phyloP scores from a whole-genome alignment of 1,140 invertebrate genomes.

The Camponotus pennsylvanicus region DNA sequence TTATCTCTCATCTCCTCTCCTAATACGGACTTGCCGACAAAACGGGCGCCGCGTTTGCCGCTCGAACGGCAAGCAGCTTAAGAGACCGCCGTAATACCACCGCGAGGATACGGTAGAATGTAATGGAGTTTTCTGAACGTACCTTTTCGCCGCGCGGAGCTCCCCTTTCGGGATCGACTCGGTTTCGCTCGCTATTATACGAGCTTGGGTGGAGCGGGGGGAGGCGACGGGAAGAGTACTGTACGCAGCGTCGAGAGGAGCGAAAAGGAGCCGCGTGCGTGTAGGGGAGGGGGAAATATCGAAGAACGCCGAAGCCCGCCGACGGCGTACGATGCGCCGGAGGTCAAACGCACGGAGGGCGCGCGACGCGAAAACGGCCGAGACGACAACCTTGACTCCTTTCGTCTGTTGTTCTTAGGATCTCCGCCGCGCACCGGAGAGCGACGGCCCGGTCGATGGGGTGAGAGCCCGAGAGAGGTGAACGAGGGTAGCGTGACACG shows the following conservation, averaged over 20 bases:
- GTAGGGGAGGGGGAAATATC: conserved; percentile 7
- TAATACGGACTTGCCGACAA: background rate
- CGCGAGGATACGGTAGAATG: background rate
- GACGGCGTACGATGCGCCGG: conserved; percentile 41
- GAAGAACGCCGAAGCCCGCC: conserved; percentile 38
- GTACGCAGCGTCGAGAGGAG: background rate
- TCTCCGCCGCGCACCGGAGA: conserved; percentile 30
- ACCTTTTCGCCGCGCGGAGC: background rate
- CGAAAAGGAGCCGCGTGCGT: background rate
- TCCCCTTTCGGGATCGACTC: conserved; percentile 49
- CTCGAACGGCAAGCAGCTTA: conserved; percentile 6
- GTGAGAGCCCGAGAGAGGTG: conserved; percentile 32
- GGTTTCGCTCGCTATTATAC: conserved; percentile 41
- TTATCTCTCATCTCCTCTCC: background rate
- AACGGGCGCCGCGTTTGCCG: background rate
- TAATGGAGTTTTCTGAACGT: conserved; percentile 31
- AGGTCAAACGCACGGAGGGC: conserved; percentile 61
- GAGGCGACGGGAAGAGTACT: background rate
- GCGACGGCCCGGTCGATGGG: conserved; percentile 17
- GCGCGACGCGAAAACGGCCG: conserved; percentile 58
- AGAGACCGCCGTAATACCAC: background rate
- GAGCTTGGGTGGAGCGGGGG: conserved; percentile 16
- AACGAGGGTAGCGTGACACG: conserved; percentile 49
- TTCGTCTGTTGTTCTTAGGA: conserved; percentile 72
- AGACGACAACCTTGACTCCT: conserved; percentile 73